phyloP scores from a whole-genome alignment of 2,888 invertebrate species.

The Acrocyrtus sp. region DNA sequence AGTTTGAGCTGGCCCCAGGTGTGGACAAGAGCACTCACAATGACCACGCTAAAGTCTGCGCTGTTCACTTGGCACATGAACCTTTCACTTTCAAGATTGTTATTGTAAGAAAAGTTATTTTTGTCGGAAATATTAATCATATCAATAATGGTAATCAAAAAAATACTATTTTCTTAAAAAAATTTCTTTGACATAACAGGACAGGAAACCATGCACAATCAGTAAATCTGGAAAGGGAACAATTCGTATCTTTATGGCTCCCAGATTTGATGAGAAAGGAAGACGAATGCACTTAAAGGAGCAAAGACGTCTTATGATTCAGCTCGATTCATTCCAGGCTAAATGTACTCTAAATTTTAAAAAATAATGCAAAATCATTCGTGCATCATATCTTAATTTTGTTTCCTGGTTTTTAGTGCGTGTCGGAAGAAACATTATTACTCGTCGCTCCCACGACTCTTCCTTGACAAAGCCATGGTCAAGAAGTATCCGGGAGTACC shows the following conservation, averaged over 20 bases:
- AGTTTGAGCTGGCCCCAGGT: constrained; percentile 47
- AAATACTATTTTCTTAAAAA: neutral
- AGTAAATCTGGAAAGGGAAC: constrained; percentile 37
- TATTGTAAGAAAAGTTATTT: constrained; percentile 30
- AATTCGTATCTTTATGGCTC: constrained; percentile 46
- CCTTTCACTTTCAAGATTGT: constrained; percentile 45
- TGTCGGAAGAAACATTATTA: constrained; percentile 36
- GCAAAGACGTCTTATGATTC: constrained; percentile 39
- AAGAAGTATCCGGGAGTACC: constrained; percentile 1
- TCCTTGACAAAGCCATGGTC: constrained; percentile 40
- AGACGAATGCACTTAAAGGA: constrained; percentile 23
- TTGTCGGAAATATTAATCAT: too few species aligned
- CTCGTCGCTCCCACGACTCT: constrained; percentile 30
- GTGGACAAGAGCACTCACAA: constrained; percentile 36
- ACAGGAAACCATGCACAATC: constrained; percentile 19
- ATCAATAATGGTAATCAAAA: neutral
- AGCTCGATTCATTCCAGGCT: constrained; percentile 43
- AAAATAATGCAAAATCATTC: too few species aligned
- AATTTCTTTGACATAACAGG: constrained; percentile 6
- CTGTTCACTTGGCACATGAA: constrained; percentile 50
- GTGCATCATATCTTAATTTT: neutral
- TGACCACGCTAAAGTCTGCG: constrained; percentile 42
- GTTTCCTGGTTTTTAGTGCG: too few species aligned
- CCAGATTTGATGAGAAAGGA: constrained; percentile 37
- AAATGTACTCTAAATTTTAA: constrained; percentile 13